Percentiles rank a stretch among this genome's conserved stretches.
Conservation (phyloP, 2,113 vertebrate genomes). For the Tauraco erythrolophus region DNA sequence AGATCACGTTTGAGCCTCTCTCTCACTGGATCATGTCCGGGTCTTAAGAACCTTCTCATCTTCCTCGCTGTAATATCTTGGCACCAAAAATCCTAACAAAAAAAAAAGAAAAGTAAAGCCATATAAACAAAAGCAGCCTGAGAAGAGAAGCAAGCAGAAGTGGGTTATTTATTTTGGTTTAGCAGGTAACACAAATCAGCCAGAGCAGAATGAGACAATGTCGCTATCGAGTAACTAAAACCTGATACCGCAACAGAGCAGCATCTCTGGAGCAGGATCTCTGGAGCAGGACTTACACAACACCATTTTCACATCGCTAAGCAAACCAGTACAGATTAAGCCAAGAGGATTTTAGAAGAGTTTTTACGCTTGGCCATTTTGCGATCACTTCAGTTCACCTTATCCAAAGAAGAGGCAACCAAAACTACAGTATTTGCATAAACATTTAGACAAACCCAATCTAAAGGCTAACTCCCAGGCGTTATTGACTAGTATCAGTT, state of each 20-base stretch:
- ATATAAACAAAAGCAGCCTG: neutral
- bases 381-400: neutral
- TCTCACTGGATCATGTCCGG: slow-evolving; percentile 89
- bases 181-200: neutral
- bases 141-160: slow-evolving; percentile 2
- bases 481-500: neutral
- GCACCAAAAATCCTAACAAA: slow-evolving; percentile 49
- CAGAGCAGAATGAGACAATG: neutral
- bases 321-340: neutral
- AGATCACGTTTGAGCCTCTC: slow-evolving; percentile 94
- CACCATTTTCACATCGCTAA: neutral
- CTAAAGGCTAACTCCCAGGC: neutral
- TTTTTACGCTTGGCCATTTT: neutral
- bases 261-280: neutral
- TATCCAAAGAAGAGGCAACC: neutral
- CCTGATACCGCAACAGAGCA: neutral
- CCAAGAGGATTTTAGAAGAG: neutral
- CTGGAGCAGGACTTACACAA: neutral
- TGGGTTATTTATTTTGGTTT: slow-evolving; percentile 40
- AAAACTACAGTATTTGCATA: neutral
- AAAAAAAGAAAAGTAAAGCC: neutral
- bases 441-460: neutral
- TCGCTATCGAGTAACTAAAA: slow-evolving; percentile 20
- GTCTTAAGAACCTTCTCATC: slow-evolving; percentile 95
- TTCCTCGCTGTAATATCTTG: slow-evolving; percentile 53